These are phyloP conservation scores for Sinhomidia bicolor DNA, from an alignment of 2,888 invertebrate species.

Conservation along the genomic window DNA sequence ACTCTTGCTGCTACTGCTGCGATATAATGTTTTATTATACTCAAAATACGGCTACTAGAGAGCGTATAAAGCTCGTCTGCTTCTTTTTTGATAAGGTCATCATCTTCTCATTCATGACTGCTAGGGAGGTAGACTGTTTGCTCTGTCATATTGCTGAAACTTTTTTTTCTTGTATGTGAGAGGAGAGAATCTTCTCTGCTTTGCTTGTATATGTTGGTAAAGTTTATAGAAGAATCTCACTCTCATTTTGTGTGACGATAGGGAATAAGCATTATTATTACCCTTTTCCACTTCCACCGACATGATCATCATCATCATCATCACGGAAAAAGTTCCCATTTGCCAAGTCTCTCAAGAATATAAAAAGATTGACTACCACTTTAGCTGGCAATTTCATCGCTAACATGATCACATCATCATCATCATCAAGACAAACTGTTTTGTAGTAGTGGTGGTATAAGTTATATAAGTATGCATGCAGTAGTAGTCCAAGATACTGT, in stretches of 20 bases:
- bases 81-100: conserved; percentile 62
- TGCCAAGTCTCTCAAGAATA: conserved; percentile 68
- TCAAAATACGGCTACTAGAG: conserved; percentile 50
- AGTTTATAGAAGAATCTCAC: conserved; percentile 3
- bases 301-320: conserved; percentile 48
- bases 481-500: not conserved
- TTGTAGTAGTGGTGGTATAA: not conserved
- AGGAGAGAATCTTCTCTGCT: not conserved
- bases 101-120: conserved; percentile 30
- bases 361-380: conserved; percentile 73
- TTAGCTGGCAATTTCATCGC: conserved; percentile 54
- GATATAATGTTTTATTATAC: conserved; percentile 22
- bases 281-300: conserved; percentile 58
- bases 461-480: not conserved
- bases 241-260: conserved; percentile 44
- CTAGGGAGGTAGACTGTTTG: too few species aligned
- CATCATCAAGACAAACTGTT: conserved; percentile 46
- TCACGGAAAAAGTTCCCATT: conserved; percentile 58
- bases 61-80: conserved; percentile 49
- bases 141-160: not conserved
- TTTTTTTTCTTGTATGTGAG: not conserved
- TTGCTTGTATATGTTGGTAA: not conserved
- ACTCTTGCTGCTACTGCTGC: too few species aligned
- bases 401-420: conserved; percentile 52
- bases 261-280: conserved; percentile 62